A percentile compares a stretch with the other conserved stretches of the same genome.
These are phyloP conservation scores for Ericerus pela DNA, from an alignment of 1,140 invertebrate species.

Conservation along the genomic window DNA sequence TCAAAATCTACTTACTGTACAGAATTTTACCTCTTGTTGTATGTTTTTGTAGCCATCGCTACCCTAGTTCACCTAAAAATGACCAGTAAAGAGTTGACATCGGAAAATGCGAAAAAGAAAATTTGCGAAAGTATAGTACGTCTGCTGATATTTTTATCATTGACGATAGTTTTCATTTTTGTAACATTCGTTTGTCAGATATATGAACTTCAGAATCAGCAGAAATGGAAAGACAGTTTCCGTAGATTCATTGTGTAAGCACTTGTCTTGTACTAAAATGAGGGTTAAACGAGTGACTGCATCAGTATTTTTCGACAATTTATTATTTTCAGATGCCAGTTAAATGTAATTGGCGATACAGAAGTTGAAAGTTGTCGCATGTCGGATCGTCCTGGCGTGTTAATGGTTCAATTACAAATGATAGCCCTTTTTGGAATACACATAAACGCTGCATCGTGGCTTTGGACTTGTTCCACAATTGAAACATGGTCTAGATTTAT, in stretches of 20 bases:
- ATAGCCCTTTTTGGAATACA: slow-evolving; percentile 66
- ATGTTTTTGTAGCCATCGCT: slow-evolving; percentile 35
- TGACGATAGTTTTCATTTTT: slow-evolving; percentile 48
- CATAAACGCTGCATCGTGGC: slow-evolving; percentile 81
- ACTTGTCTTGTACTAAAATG: background rate
- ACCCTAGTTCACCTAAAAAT: slow-evolving; percentile 59
- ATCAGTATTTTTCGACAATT: background rate
- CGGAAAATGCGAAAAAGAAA: slow-evolving; percentile 59
- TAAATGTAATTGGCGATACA: slow-evolving; percentile 27
- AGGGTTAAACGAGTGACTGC: background rate
- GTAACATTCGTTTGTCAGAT: slow-evolving; percentile 64
- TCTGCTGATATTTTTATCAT: slow-evolving; percentile 48
- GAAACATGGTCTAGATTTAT: slow-evolving; percentile 71
- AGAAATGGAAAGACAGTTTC: slow-evolving; percentile 57
- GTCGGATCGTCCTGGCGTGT: slow-evolving; percentile 55
- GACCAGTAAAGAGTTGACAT: slow-evolving; percentile 64
- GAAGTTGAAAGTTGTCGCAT: slow-evolving; percentile 41
- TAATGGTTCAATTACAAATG: slow-evolving; percentile 64
- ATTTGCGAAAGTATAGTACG: slow-evolving; percentile 68
- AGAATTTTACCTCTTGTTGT: slow-evolving; percentile 13
- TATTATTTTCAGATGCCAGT: slow-evolving; percentile 39
- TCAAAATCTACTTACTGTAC: background rate
- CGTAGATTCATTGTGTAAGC: slow-evolving; percentile 65
- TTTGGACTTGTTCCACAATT: slow-evolving; percentile 69
- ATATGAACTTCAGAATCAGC: slow-evolving; percentile 58